Evolutionary conservation across 1,140 invertebrate species (phyloP), one percentile per base, ranked within the genome.

Genomic region (Drosophila bocqueti): DNA sequence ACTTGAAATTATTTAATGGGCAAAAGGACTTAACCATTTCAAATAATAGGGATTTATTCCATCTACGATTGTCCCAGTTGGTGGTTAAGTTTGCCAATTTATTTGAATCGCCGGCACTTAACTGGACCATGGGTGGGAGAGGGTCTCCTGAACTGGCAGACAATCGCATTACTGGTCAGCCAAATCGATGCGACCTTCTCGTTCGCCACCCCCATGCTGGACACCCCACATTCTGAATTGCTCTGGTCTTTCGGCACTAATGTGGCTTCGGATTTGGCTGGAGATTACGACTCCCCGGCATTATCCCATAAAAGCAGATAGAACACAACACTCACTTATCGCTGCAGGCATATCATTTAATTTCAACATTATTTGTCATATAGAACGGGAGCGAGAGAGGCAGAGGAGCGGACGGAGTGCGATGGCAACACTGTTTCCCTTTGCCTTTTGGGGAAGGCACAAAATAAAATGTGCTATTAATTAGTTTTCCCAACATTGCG

Each of bases 321-420:
- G 58, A 50, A 50, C 69, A 45, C 65, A 74, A 62, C 69, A 69
- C 61, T 81, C 61, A 73, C 84, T 84, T 87, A 89, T 87, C 84
- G 77, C 77, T 54, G 18, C 65, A 46, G 81, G 84, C 81, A 89
- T 87, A 89, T 84, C 84, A 84, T 87, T 87, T 87, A 89, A 87
- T 87, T 87, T 87, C 84, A 87, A 90, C 81, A 84, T 89, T 87
- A 87, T 90, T 87, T 87, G 84, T 87, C 84, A 81, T 79, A 79
- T 45, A 76, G 55, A 78, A 50, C 5, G 40, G 13, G 36, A 11
- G 46, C 15, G 31, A n/a, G 18, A 31, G 50, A 31, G 38, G n/a
- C 16, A 31, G 5, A 21, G 31, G 13, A 34, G 31, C 13, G 15
- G 31, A 21, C 0, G n/a, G 36, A 16, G 42, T 9, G 13, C 3